Base-by-base conservation (phyloP, 2,888 invertebrate species). In the Drosophila maculinotata region DNA sequence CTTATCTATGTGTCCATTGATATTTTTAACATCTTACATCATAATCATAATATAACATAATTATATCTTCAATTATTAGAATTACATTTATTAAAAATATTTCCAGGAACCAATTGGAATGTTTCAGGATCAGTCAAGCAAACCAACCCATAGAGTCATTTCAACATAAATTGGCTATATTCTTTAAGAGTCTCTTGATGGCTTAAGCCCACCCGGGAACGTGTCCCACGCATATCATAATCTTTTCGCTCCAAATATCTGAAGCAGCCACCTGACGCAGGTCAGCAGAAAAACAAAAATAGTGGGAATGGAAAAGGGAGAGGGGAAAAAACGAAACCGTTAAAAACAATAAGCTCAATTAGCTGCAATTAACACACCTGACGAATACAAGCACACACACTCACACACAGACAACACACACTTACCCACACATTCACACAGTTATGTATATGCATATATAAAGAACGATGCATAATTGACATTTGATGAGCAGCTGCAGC, bases 281-380 rank as follows among this genome's bases (percentile, higher is more conserved):
- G 6, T 8, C 20, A 53, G 20, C 14, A 38, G 36, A 4, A 9
- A 36, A 36, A 17, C 15, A 45, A 39, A 25, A 44, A 15, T 14
- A 33, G 26, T 20, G 30, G 28, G n/a, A 30, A 23, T 10, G 17
- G 17, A 2, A 33, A 30, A 25, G 30, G 28, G n/a, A 30, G 17
- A 14, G 17, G 17, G 1, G 8, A 38, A 45, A 44, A 65, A 38
- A 12, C 9, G 30, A 58, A 51, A 28, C 70, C 76, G 83, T 84
- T 82, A 77, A 80, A 83, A 83, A 76, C 83, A 83, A 82, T 82
- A 67, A 79, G 71, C 73, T 73, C 82, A 87, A 87, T 86, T 86
- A 88, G 69, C 76, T 63, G 73, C 69, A 69, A 84, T 74, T 84
- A 74, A 73, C 63, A 80, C 59, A 10, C 39, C 39, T 52, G 47